These are phyloP conservation scores for Hydropsyche tenuis DNA, from an alignment of 1,140 invertebrate species.

Conservation along the genomic window DNA sequence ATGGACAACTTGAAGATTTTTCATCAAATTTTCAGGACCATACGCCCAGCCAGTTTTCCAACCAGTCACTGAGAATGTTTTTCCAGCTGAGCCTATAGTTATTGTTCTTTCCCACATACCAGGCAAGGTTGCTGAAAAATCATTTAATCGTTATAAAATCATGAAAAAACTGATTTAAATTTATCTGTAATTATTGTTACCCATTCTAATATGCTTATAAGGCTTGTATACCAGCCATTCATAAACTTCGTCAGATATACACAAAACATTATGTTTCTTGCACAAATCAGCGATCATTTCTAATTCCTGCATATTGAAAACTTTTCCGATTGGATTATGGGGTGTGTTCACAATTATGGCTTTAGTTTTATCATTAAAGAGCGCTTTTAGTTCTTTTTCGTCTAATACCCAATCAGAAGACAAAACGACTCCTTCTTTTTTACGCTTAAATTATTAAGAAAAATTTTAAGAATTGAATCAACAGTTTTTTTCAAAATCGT, in stretches of 20 bases:
- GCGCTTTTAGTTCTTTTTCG: constrained; percentile 75
- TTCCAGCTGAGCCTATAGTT: constrained; percentile 96
- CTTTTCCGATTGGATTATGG: constrained; percentile 95
- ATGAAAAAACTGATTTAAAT: constrained; percentile 7
- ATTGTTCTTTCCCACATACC: constrained; percentile 98
- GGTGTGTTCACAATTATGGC: constrained; percentile 96
- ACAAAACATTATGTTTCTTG: constrained; percentile 91
- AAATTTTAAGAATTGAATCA: constrained; percentile 11
- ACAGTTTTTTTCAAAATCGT: neutral
- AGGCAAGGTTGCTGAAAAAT: constrained; percentile 81
- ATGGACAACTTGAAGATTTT: constrained; percentile 86
- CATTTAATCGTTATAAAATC: neutral
- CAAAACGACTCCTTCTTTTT: constrained; percentile 55
- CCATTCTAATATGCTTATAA: constrained; percentile 87
- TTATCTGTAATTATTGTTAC: constrained; percentile 58
- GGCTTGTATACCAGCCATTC: constrained; percentile 95
- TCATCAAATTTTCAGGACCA: constrained; percentile 80
- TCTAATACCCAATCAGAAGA: constrained; percentile 93
- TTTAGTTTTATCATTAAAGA: constrained; percentile 94
- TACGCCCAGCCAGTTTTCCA: constrained; percentile 99
- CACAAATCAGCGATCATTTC: constrained; percentile 86
- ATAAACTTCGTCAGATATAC: constrained; percentile 97
- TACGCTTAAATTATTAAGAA: constrained; percentile 50
- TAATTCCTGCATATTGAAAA: constrained; percentile 76
- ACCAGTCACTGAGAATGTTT: constrained; percentile 97